A percentile compares a stretch with the other conserved stretches of the same genome.
phyloP scores from a whole-genome alignment of 2,113 vertebrate genomes.

The Noturus placidus region DNA sequence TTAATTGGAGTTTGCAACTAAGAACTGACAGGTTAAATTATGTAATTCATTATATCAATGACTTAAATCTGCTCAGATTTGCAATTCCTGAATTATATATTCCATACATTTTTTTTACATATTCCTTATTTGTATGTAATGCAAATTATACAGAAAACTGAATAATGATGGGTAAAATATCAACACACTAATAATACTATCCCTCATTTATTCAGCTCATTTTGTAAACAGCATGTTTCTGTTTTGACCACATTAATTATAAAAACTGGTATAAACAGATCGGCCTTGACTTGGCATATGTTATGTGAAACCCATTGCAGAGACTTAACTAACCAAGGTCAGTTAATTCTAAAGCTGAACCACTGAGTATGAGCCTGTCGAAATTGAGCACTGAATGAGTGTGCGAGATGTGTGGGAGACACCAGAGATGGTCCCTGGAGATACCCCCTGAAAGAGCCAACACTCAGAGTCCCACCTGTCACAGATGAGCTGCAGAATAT shows the following conservation, averaged over 20 bases:
- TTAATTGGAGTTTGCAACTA: not conserved
- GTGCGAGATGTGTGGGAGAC: conserved; percentile 43
- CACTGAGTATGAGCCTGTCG: conserved; percentile 42
- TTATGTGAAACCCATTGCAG: conserved; percentile 16
- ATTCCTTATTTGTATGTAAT: not conserved
- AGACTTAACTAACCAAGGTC: conserved; percentile 43
- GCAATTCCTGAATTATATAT: not conserved
- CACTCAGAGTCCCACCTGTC: conserved; percentile 54
- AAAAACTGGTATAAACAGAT: conserved; percentile 40
- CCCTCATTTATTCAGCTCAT: conserved; percentile 2
- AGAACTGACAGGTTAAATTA: not conserved
- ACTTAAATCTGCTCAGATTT: not conserved
- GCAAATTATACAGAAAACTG: not conserved
- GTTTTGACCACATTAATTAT: conserved; percentile 14
- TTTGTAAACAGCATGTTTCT: conserved; percentile 1
- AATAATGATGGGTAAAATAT: not conserved
- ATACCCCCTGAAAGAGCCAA: conserved; percentile 46
- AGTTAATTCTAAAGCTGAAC: conserved; percentile 33
- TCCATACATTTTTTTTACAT: not conserved
- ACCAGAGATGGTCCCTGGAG: conserved; percentile 48
- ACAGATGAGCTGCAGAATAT: conserved; percentile 47
- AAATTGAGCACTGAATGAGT: conserved; percentile 29
- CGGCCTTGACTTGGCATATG: conserved; percentile 18
- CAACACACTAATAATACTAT: conserved; percentile 1
- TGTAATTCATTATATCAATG: not conserved